Evolutionary conservation across 2,797 vertebrate genomes (phyloP).

Genomic region (Pelobates cultripes): DNA sequence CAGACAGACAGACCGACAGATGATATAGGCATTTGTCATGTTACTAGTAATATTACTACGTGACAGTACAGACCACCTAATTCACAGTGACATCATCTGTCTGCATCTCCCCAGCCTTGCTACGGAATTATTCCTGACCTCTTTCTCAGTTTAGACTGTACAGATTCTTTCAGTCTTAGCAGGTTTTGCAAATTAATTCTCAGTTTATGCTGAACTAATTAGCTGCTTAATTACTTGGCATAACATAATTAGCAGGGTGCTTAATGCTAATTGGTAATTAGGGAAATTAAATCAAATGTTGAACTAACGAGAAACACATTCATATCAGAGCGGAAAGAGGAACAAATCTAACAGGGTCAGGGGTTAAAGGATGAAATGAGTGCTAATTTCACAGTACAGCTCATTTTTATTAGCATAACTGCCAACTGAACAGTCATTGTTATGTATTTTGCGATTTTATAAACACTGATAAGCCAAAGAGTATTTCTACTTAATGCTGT

Average conservation of each 20-base stretch:
- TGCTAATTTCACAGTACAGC: not conserved
- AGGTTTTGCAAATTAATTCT: constrained; percentile 98
- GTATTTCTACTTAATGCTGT: not conserved
- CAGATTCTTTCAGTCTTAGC: constrained; percentile 42
- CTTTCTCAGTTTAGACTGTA: constrained; percentile 14
- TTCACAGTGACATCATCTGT: not conserved
- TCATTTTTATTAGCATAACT: not conserved
- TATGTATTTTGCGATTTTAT: not conserved
- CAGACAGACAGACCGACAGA: no score
- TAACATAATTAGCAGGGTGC: constrained; percentile 95
- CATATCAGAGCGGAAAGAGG: not conserved
- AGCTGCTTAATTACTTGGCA: constrained; percentile 99
- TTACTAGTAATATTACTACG: not conserved
- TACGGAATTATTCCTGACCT: constrained; percentile 49
- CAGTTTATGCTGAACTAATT: constrained; percentile 98
- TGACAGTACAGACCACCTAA: not conserved
- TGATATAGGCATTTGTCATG: no score
- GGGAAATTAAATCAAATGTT: constrained; percentile 78
- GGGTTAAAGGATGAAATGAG: not conserved
- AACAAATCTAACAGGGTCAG: not conserved
- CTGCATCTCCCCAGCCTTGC: not conserved
- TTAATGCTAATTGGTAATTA: constrained; percentile 97
- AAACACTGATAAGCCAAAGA: not conserved
- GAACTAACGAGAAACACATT: constrained; percentile 10
- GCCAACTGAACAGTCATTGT: not conserved